A percentile compares a stretch with the other conserved stretches of the same genome.
Evolutionary conservation across 1,140 invertebrate genomes (phyloP).

Genomic region (Heliconius congener): DNA sequence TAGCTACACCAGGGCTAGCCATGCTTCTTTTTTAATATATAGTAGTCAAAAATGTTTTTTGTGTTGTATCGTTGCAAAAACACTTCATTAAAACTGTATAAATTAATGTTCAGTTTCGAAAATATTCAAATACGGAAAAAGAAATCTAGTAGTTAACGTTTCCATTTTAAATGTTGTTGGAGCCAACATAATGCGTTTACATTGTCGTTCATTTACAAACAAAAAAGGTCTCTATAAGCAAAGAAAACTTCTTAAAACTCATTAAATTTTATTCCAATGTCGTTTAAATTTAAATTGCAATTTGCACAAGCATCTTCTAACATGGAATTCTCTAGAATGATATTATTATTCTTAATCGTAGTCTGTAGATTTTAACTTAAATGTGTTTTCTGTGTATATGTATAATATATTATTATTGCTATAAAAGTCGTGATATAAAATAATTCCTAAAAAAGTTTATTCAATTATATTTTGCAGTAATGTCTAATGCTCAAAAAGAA

Average conservation of each 20-base stretch:
- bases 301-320: slow-evolving; percentile 9
- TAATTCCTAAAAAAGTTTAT: no score
- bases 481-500: no score
- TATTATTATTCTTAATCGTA: slow-evolving; percentile 10
- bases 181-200: slow-evolving; percentile 11
- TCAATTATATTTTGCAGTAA: no score
- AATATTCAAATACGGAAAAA: neutral
- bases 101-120: neutral
- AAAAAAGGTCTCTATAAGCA: slow-evolving; percentile 16
- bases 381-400: neutral
- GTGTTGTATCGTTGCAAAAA: neutral
- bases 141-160: neutral
- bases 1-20: no score
- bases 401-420: neutral
- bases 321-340: neutral
- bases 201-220: slow-evolving; percentile 22
- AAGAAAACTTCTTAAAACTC: slow-evolving; percentile 19
- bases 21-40: neutral
- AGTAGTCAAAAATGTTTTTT: neutral
- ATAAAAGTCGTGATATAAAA: no score
- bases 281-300: slow-evolving; percentile 26
- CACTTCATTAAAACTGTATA: neutral
- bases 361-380: neutral
- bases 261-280: slow-evolving; percentile 23
- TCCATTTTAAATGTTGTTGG: slow-evolving; percentile 8